Percentiles rank a stretch among this genome's conserved stretches.
Conservation (phyloP, 2,113 vertebrate genomes). For the Chroicocephalus ridibundus region DNA sequence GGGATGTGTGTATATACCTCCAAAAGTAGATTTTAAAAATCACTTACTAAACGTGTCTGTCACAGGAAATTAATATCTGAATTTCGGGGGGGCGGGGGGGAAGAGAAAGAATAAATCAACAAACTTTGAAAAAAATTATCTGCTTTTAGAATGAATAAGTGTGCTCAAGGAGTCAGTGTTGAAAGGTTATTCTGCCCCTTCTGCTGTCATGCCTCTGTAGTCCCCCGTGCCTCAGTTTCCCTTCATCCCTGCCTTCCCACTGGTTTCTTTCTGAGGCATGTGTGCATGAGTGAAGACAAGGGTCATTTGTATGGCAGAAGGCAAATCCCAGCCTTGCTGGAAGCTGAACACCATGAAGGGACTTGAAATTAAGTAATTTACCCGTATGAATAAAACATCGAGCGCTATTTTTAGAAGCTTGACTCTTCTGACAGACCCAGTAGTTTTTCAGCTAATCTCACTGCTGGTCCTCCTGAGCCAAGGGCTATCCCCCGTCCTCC, state of each 20-base stretch:
- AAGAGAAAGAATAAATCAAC: not conserved
- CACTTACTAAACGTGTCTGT: not conserved
- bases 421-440: not conserved
- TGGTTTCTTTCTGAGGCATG: not conserved
- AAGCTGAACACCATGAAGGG: not conserved
- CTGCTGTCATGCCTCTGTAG: not conserved
- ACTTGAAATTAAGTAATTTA: slow-evolving; percentile 17
- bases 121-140: not conserved
- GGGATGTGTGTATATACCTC: not conserved
- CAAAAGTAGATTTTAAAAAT: not conserved
- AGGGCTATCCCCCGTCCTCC: not conserved
- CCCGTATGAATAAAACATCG: not conserved
- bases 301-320: not conserved
- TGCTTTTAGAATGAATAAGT: not conserved
- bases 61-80: not conserved
- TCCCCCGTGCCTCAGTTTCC: not conserved
- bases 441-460: slow-evolving; percentile 7
- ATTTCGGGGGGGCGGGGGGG: not conserved
- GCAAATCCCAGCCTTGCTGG: not conserved
- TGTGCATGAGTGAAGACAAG: not conserved
- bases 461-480: not conserved
- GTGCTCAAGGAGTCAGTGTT: not conserved
- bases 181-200: not conserved
- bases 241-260: not conserved
- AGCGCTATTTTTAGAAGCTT: not conserved